Evolutionary conservation across 2,113 vertebrate genomes (phyloP), one percentile per base, ranked within the genome.

Genomic region (Choloepus hoffmanni): DNA sequence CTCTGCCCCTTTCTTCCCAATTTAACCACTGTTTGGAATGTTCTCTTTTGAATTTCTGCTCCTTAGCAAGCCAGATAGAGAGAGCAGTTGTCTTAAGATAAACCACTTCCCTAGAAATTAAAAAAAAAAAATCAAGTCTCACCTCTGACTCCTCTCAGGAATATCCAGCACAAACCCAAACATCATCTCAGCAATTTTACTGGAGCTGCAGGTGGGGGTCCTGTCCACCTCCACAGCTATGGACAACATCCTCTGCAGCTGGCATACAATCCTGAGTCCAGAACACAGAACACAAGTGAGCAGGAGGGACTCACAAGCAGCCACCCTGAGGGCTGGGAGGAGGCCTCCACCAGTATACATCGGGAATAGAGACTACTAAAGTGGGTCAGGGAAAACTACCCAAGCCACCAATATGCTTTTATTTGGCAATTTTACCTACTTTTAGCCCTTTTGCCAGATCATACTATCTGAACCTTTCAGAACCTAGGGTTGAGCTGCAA

Each of bases 151-250:
- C 95, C 99, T 98, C 67, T 98, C 96, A 8, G 98, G 98, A 91
- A 98, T 98, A 86, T 98, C 98, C 90, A 99, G 97, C 87, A 99
- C 95, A 85, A 97, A 98, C 0, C 98, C 98, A 96, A 99, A 99
- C 55, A 99, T 98, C 96, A 98, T 98, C 45, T 98, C 98, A 50
- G 99, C 99, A 0, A 99, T 99, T 96, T 99, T 99, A 84, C 89
- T 98, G 92, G 99, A 99, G 98, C 96, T 99, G 97, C 99, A 98
- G 62, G 98, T 98, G 77, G 99, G 99, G 97, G 98, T 99, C 78
- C 98, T 97, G 97, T 99, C 99, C 89, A 99, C 99, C 96, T 99
- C 99, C 77, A 99, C 98, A 3, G 99, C 99, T 2, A 99, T 97
- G 90, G 98, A 98, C 94, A 99, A 96, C 99, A 99, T 99, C 97